Evolutionary conservation across 92 coral and sea anemone species (phyloP), one percentile per base, ranked within the genome.

Genomic region (Parazoanthus swiftii): DNA sequence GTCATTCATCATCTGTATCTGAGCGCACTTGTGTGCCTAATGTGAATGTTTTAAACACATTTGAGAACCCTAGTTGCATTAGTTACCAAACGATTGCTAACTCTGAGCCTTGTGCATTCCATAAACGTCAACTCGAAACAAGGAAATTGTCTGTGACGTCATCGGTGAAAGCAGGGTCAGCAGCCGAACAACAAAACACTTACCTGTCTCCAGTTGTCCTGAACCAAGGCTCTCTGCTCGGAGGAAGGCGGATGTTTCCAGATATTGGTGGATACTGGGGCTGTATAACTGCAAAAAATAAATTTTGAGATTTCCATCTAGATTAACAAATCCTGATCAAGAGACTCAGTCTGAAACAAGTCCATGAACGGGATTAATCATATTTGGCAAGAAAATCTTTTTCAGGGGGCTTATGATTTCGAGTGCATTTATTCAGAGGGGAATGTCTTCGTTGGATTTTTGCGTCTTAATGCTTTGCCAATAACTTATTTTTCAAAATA

Each of bases 191-290:
- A 54, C 59, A 54, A 54, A 39, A 25, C 11, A 74, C 20, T 4
- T 83, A 90, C 94, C 94, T 92, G 90, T 92, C 95, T 43, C 93
- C 90, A 26, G 79, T 51, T 2, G 37, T 36, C 87, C n/a, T 63
- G n/a, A 74, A 39, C 90, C 90, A 81, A 1, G 90, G 87, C 81
- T 88, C 88, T 43, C 58, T 75, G 37, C 51, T 54, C 23, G 18
- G 56, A 37, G 87, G 25, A 4, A 74, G 87, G 44, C 78, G 63
- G 7, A 71, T 84, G 46, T 84, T 84, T 70, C 87, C 87, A 6
- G 36, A 46, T 15, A 68, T 35, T 29, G 87, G 56, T 8, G 87
- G 87, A 68, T 3, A 66, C 25, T 43, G 67, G 63, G 67, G 85
- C 76, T 36, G 26, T 70, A 54, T 8, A 36, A 38, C 89, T 87